Percentiles rank a stretch among this genome's conserved stretches.
These are phyloP conservation scores for Procambarus virginalis DNA, from an alignment of 1,140 invertebrate genomes.

Conservation along the genomic window DNA sequence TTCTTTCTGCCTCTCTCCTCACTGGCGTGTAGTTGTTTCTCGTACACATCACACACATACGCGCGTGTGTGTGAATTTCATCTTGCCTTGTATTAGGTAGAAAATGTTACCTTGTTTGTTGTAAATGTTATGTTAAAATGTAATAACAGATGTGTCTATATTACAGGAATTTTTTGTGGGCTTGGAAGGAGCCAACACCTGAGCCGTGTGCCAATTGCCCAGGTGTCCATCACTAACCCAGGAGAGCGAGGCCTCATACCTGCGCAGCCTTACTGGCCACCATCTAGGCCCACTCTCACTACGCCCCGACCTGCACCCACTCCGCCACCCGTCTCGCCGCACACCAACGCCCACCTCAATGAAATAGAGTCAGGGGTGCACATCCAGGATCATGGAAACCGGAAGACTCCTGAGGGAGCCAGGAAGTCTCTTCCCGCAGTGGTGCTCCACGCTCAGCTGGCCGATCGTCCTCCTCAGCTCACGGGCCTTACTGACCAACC, in stretches of 20 bases:
- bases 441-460: not conserved
- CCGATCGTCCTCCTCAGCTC: too few species aligned
- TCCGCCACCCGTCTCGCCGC: not conserved
- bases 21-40: too few species aligned
- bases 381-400: slow-evolving; percentile 50
- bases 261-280: slow-evolving; percentile 42
- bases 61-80: too few species aligned
- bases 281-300: not conserved
- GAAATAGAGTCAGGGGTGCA: slow-evolving; percentile 11
- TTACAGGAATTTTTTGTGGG: slow-evolving; percentile 33
- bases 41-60: too few species aligned
- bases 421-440: slow-evolving; percentile 8
- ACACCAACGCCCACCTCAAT: slow-evolving; percentile 37
- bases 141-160: not conserved
- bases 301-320: not conserved
- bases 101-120: too few species aligned
- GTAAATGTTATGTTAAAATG: not conserved
- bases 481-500: not conserved
- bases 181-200: slow-evolving; percentile 32
- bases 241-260: slow-evolving; percentile 56
- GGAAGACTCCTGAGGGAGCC: slow-evolving; percentile 21
- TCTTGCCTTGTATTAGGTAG: too few species aligned
- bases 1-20: too few species aligned
- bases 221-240: slow-evolving; percentile 35
- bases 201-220: slow-evolving; percentile 30